phyloP scores from a whole-genome alignment of 2,888 invertebrate genomes.

The Steinernema scapterisci region DNA sequence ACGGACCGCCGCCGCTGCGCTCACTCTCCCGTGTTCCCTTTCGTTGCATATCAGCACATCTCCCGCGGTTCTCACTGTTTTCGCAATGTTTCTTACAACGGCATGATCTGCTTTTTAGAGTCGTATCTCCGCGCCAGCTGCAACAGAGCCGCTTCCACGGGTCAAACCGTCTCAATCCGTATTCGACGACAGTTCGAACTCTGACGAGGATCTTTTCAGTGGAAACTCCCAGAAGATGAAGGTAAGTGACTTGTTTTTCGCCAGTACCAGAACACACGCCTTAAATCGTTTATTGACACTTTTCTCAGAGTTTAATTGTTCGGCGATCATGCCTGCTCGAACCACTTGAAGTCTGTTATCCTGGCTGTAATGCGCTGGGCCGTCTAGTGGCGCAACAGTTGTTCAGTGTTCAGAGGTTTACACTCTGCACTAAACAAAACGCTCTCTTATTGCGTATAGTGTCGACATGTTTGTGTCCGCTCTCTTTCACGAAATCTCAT shows the following conservation, averaged over 20 bases:
- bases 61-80: not conserved
- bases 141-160: not conserved
- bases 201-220: conserved; percentile 5
- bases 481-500: not conserved
- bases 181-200: conserved; percentile 11
- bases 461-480: not conserved
- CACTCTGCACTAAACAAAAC: conserved; percentile 18
- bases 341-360: not conserved
- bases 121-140: not conserved
- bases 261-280: not conserved
- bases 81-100: not conserved
- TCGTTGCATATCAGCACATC: not conserved
- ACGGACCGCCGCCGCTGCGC: not conserved
- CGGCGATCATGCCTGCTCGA: not conserved
- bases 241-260: not conserved
- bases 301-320: not conserved
- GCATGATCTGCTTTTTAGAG: not conserved
- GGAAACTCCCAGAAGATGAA: not conserved
- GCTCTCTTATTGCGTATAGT: not conserved
- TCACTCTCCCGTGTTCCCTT: not conserved
- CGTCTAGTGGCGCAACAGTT: conserved; percentile 16
- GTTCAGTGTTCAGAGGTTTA: not conserved
- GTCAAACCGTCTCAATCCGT: not conserved
- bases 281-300: not conserved
- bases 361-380: not conserved